Evolutionary conservation across 1,140 invertebrate species (phyloP), one percentile per base, ranked within the genome.

Genomic region (Akabosia matsudoensis): DNA sequence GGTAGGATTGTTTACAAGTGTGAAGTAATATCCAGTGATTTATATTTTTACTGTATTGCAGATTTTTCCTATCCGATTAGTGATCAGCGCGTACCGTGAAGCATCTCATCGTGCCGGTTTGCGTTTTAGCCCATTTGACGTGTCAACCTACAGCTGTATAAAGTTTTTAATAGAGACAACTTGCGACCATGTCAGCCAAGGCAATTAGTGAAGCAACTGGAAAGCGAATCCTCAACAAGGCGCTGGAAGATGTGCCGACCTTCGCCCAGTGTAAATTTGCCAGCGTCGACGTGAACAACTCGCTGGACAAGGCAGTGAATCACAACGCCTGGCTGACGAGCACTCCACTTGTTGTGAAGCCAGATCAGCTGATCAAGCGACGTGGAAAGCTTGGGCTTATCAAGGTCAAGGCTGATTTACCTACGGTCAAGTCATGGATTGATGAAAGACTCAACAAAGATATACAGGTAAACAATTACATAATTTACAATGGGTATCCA

Each of bases 331-430:
- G 97, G 97, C 88, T 99, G 14, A 86, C 89, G 78, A 90, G 88
- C 67, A 90, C 94, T 92, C 90, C 90, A 85, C 86, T 99, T 71
- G 97, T 99, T 4, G 97, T 97, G 1, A 99, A 99, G 85, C 97
- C 97, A 0, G 97, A 99, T 88, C 97, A 99, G 86, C 87, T 99
- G 84, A 99, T 99, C 82, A 99, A 99, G 86, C 88, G 97, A 30
- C 90, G 97, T 73, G 97, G 97, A 64, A 99, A 99, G 85, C 89
- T 99, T 26, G 97, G 97, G 30, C 86, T 99, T 33, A 98, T 99
- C 78, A 51, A 97, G 82, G 95, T 99, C 0, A 97, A 98, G 84
- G 92, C 91, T 78, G 90, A 92, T 80, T 87, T 94, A 1, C 85
- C 87, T 14, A 90, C 90, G 4, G 93, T 93, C 3, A 88, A 95